Conservation (phyloP, 35 echinoderm and acorn worm species). For the Lytechinus variegatus region DNA sequence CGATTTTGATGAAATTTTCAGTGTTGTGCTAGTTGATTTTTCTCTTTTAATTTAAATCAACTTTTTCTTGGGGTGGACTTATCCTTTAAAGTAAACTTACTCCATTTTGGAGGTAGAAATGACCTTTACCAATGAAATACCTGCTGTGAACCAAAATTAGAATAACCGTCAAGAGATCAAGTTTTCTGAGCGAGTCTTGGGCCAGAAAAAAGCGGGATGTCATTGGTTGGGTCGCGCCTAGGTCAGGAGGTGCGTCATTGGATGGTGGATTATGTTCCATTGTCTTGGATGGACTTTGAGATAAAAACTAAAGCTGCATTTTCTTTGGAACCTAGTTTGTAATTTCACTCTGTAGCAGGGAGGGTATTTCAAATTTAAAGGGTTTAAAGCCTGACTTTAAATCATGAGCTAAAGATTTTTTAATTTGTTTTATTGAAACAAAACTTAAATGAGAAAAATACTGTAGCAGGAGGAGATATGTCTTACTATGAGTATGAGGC, state of each 20-base stretch:
- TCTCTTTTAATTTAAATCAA: too few relatives aligned
- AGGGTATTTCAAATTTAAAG: neutral
- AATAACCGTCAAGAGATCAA: neutral
- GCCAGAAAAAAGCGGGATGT: neutral
- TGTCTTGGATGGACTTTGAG: neutral
- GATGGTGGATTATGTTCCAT: neutral
- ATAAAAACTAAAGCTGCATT: neutral
- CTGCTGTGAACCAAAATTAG: neutral
- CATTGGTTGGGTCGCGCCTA: neutral
- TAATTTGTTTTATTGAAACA: too few relatives aligned
- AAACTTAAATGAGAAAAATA: too few relatives aligned
- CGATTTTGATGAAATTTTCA: too few relatives aligned
- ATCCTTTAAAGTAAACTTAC: neutral
- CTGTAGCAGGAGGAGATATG: too few relatives aligned
- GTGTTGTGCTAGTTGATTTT: too few relatives aligned
- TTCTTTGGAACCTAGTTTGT: neutral
- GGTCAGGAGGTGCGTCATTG: neutral
- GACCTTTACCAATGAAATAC: neutral
- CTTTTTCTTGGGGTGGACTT: neutral
- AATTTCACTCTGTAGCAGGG: neutral
- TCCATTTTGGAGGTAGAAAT: neutral
- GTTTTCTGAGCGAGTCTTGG: neutral
- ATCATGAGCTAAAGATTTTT: neutral
- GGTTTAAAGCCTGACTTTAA: neutral
- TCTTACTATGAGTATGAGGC: too few relatives aligned